A percentile compares a stretch with the other conserved stretches of the same genome.
Evolutionary conservation across 2,888 invertebrate species (phyloP).

Genomic region (Anthoptus insignis): DNA sequence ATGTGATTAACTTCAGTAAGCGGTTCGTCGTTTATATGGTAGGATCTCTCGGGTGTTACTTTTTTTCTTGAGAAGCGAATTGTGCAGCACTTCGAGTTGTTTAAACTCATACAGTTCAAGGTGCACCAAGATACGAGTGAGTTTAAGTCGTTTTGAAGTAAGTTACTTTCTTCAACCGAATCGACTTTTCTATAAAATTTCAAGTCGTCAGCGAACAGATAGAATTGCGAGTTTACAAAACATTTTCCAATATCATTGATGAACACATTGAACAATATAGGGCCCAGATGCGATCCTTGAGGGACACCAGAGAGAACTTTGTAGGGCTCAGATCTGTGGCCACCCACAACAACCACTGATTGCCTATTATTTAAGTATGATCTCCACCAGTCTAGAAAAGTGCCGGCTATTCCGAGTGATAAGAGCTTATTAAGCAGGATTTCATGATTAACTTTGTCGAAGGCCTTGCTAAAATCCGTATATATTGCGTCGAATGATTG

Average conservation of each 20-base stretch:
- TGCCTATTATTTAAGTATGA: slow-evolving; percentile 13
- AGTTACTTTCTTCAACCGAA: no score
- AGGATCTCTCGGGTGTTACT: no score
- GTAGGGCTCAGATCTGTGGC: slow-evolving; percentile 14
- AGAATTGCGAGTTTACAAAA: no score
- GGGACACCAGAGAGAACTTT: not conserved
- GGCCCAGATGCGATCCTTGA: not conserved
- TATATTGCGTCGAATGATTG: slow-evolving; percentile 23
- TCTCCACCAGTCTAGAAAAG: slow-evolving; percentile 7
- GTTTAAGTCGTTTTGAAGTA: no score
- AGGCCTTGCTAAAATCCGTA: slow-evolving; percentile 26
- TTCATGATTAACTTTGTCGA: slow-evolving; percentile 30
- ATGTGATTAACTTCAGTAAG: no score
- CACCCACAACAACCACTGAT: slow-evolving; percentile 10
- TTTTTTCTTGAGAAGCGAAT: no score
- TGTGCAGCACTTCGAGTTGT: no score
- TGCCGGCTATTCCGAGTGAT: slow-evolving; percentile 8
- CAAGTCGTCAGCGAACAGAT: no score
- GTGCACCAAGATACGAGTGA: no score
- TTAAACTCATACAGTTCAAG: no score
- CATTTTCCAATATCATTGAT: slow-evolving; percentile 34
- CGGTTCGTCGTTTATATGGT: no score
- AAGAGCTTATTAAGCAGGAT: slow-evolving; percentile 26
- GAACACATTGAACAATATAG: slow-evolving; percentile 30
- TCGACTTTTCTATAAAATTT: no score